These are phyloP conservation scores for Contarinia nasturtii DNA, from an alignment of 1,140 invertebrate genomes.

Conservation along the genomic window DNA sequence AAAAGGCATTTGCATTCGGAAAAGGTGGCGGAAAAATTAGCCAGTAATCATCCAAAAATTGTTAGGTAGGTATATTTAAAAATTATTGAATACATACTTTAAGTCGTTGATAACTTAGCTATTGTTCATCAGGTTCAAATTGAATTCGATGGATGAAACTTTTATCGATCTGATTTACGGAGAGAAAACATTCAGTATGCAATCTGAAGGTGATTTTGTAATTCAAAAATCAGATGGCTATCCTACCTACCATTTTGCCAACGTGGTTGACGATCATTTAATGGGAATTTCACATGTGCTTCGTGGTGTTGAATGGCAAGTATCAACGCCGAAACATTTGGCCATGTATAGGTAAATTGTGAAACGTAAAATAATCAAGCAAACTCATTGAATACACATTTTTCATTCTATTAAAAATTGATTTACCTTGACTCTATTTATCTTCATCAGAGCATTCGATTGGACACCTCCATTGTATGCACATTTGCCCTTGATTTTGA, in stretches of 20 bases:
- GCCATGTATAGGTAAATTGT: slow-evolving; percentile 71
- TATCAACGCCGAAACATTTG: slow-evolving; percentile 91
- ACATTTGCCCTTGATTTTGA: slow-evolving; percentile 82
- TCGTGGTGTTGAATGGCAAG: slow-evolving; percentile 90
- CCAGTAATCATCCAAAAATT: slow-evolving; percentile 43
- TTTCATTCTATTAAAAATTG: too few species aligned
- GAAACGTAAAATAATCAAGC: too few species aligned
- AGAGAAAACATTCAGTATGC: slow-evolving; percentile 43
- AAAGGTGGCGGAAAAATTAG: slow-evolving; percentile 47
- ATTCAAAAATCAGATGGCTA: slow-evolving; percentile 83
- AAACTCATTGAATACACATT: too few species aligned
- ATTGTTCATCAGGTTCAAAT: slow-evolving; percentile 10
- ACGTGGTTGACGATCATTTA: slow-evolving; percentile 92
- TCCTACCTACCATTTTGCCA: slow-evolving; percentile 97
- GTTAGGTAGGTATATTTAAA: slow-evolving; percentile 25
- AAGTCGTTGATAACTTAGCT: too few species aligned
- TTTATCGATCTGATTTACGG: slow-evolving; percentile 69
- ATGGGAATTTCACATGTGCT: slow-evolving; percentile 93
- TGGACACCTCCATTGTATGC: slow-evolving; percentile 76
- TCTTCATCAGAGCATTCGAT: slow-evolving; percentile 74
- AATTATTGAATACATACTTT: too few species aligned
- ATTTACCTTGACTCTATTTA: too few species aligned
- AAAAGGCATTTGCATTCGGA: slow-evolving; percentile 38
- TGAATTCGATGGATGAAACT: slow-evolving; percentile 4
- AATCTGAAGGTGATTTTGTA: slow-evolving; percentile 78